Evolutionary conservation across 2,888 invertebrate species (phyloP), one percentile per base, ranked within the genome.

Genomic region (Pristionchus japonicus): DNA sequence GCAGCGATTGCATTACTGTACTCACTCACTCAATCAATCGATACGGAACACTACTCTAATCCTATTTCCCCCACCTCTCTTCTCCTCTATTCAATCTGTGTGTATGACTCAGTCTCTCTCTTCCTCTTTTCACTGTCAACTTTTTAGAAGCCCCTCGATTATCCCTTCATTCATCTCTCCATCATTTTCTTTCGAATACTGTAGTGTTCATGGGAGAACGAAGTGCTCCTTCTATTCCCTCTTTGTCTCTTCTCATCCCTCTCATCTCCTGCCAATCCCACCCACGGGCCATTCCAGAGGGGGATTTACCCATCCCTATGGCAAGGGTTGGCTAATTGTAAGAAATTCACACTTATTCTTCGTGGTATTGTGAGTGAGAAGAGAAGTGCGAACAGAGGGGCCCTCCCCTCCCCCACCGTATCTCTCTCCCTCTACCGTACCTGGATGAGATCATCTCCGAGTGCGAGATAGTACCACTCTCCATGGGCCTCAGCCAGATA

Each of bases 401-500:
- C n/a, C 37, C 31, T 37, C 27, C 20, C n/a, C 47, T 47, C 17
- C 37, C 31, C 37, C 34, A 43, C 43, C 17, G 74, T 74, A 74
- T 82, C 27, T 31, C 31, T 82, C 52, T 40, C 13, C 77, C n/a
- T 80, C 83, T 83, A 57, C 31, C 57, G 52, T 67, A 87, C 87
- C 87, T 87, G 34, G 27, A 80, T 87, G 27, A 87, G 80, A 9
- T 34, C 67, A 80, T 87, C 87, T 52, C 43, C 87, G 37, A 87
- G 40, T 80, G 23, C 61, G 57, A 96, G 88, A 47, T 95, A 95
- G 67, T 94, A 93, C 95, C 95, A 95, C 87, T 95, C 93, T 91
- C 95, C 96, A 86, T 96, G 95, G 91, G 95, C 88, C 88, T 94
- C 95, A 6, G 90, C 91, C 92, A 95, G 95, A 91, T 95, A 96